Evolutionary conservation across 1,140 invertebrate species (phyloP), one percentile per base, ranked within the genome.

Genomic region (Onthophagus taurus): DNA sequence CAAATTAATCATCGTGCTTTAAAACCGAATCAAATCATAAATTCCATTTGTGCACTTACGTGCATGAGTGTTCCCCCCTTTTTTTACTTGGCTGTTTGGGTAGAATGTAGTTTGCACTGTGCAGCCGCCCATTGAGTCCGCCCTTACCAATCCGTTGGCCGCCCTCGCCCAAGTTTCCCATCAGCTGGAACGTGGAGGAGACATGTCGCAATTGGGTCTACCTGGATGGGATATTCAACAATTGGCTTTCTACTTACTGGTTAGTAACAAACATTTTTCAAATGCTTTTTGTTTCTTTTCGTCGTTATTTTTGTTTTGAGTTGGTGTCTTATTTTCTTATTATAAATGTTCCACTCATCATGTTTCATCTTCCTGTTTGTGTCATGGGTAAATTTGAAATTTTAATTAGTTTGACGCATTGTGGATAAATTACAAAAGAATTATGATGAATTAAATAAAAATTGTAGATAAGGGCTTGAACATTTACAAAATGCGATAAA

Each of bases 161-260:
- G 62, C 62, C 24, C 48, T 64, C 47, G 60, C 62, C 29, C 62
- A 64, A 48, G 62, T 63, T 34, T 62, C 62, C 4, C 62, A 63
- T 43, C 60, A 64, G 45, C 59, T 63, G 43, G 62, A 64, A 44
- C 49, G 51, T 8, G 34, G 48, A 42, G 51, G 72, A 63, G 49
- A 68, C 64, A 52, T 66, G 54, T 54, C 65, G 58, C 59, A 68
- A 57, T 58, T 75, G 23, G 72, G 71, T 48, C 67, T 74, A 55
- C 72, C 72, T 53, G 71, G 70, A 51, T 81, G 78, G 78, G 80
- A 83, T 59, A 69, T 81, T 49, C 79, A 82, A 55, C 79, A 82
- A 59, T 67, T 83, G 49, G 80, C 80, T 51, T 78, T 81, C 70
- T 81, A 81, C 64, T 67, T 78, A 45, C 59, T 81, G 73, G 80